A percentile compares a stretch with the other conserved stretches of the same genome.
phyloP scores from a whole-genome alignment of 1,140 invertebrate species.

The Caligus rogercresseyi region DNA sequence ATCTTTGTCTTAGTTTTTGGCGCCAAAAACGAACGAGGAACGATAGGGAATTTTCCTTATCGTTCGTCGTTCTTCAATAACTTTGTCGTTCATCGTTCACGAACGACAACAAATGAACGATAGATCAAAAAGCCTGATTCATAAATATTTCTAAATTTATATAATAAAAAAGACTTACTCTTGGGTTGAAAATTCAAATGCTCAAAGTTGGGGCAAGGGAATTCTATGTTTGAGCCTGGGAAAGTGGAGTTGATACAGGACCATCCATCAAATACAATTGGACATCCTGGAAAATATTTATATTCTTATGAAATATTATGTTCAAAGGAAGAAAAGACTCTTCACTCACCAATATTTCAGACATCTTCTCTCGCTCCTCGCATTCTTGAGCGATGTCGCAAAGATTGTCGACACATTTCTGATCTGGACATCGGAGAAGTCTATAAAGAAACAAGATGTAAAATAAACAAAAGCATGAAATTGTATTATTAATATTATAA shows the following conservation, averaged over 20 bases:
- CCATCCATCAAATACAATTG: constrained; percentile 15
- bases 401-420: constrained; percentile 5
- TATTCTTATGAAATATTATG: not conserved
- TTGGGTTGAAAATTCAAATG: not conserved
- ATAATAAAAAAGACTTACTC: too few species aligned
- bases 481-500: too few species aligned
- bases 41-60: too few species aligned
- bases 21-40: too few species aligned
- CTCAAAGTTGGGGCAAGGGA: not conserved
- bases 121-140: too few species aligned
- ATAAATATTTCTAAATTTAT: too few species aligned
- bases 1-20: too few species aligned
- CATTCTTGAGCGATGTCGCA: not conserved
- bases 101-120: too few species aligned
- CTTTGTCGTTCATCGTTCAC: too few species aligned
- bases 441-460: not conserved
- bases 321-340: not conserved
- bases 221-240: not conserved
- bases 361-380: not conserved
- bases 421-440: not conserved
- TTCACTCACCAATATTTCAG: not conserved
- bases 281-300: not conserved
- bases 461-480: not conserved
- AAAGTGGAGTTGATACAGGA: constrained; percentile 8
- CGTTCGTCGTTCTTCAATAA: too few species aligned